phyloP scores from a whole-genome alignment of 2,888 invertebrate genomes.

The Elmis aenea region DNA sequence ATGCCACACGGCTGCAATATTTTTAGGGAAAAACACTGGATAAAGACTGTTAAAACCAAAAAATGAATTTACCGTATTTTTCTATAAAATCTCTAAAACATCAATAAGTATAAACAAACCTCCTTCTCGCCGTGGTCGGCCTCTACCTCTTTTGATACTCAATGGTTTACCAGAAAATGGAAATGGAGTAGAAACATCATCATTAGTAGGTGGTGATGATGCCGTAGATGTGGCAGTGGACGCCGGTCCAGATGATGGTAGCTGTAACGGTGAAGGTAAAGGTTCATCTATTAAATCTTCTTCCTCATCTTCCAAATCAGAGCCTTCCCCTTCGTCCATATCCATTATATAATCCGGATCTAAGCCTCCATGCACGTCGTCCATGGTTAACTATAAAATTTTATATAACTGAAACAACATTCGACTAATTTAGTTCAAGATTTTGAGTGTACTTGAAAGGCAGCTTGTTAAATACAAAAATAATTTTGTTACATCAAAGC shows the following conservation, averaged over 20 bases:
- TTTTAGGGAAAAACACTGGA: too few species aligned
- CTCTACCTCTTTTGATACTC: slow-evolving; percentile 70
- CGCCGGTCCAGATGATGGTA: slow-evolving; percentile 55
- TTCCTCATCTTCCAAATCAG: slow-evolving; percentile 70
- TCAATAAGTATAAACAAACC: slow-evolving; percentile 39
- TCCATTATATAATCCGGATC: slow-evolving; percentile 63
- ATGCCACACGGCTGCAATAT: too few species aligned
- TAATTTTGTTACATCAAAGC: background rate
- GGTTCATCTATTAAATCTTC: slow-evolving; percentile 54
- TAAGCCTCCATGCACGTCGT: slow-evolving; percentile 42
- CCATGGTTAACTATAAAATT: too few species aligned
- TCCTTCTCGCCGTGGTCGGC: slow-evolving; percentile 74
- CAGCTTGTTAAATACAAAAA: background rate
- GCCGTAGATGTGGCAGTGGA: slow-evolving; percentile 62
- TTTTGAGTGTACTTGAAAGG: background rate
- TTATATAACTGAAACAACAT: slow-evolving; percentile 9
- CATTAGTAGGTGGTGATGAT: slow-evolving; percentile 56
- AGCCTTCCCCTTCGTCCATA: slow-evolving; percentile 67
- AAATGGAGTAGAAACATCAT: slow-evolving; percentile 53
- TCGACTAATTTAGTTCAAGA: background rate
- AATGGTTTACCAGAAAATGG: slow-evolving; percentile 55
- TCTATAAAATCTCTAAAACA: too few species aligned
- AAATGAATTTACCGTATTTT: too few species aligned
- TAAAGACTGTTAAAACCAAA: too few species aligned
- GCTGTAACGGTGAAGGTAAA: slow-evolving; percentile 47